phyloP scores from a whole-genome alignment of 2,113 vertebrate species.

The Oryzias curvinotus region DNA sequence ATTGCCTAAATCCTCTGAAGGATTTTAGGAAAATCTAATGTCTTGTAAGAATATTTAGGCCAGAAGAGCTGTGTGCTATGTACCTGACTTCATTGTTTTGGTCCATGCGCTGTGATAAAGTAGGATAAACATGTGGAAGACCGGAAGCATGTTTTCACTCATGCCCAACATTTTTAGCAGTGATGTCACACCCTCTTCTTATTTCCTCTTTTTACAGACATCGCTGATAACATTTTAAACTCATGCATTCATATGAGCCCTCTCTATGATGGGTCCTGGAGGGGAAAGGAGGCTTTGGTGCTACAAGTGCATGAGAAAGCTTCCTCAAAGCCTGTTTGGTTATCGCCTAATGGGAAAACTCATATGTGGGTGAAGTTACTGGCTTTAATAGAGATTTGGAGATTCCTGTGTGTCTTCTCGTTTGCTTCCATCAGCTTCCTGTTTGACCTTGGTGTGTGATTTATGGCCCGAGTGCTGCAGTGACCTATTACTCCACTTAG shows the following conservation, averaged over 20 bases:
- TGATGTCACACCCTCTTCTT: neutral
- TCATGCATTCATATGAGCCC: constrained; percentile 53
- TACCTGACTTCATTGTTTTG: no score
- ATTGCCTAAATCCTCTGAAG: no score
- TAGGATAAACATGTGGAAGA: neutral
- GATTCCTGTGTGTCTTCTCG: constrained; percentile 35
- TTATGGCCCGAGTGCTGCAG: constrained; percentile 39
- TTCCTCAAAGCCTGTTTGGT: constrained; percentile 35
- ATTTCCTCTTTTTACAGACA: constrained; percentile 7
- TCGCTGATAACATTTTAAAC: constrained; percentile 40
- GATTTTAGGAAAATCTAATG: no score
- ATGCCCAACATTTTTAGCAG: neutral
- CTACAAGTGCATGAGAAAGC: constrained; percentile 17
- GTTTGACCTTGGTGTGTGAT: constrained; percentile 53
- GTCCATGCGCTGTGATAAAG: neutral
- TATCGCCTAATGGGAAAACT: constrained; percentile 48
- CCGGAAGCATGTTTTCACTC: neutral
- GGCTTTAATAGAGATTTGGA: constrained; percentile 63
- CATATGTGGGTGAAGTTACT: constrained; percentile 38
- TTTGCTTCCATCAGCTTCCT: constrained; percentile 10
- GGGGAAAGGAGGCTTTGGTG: constrained; percentile 19
- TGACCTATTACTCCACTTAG: constrained; percentile 32
- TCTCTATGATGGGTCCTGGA: constrained; percentile 11
- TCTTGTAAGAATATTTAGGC: no score
- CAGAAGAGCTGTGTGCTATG: no score